Percentiles rank a stretch among this genome's conserved stretches.
Conservation (phyloP, 2,113 vertebrate species). For the Hippocampus zosterae region DNA sequence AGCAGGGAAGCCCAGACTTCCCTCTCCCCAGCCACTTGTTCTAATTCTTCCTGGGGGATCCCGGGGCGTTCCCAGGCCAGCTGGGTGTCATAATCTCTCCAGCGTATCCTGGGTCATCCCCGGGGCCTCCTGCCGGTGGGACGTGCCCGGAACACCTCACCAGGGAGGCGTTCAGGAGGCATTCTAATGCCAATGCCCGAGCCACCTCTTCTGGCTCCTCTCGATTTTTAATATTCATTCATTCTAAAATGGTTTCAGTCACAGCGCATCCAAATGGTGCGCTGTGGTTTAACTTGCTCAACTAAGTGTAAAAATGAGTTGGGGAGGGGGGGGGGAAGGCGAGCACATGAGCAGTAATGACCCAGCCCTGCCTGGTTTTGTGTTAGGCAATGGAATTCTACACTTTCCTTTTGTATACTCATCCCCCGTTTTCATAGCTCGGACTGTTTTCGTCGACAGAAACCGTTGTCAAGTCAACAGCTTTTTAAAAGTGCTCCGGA, state of each 20-base stretch:
- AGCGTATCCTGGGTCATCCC: too few relatives aligned
- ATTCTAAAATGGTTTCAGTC: conserved; percentile 8
- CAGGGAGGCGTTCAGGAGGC: too few relatives aligned
- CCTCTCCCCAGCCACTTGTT: too few relatives aligned
- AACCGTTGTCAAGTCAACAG: conserved; percentile 50
- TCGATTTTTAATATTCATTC: conserved; percentile 25
- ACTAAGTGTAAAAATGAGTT: conserved; percentile 11
- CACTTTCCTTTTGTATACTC: conserved; percentile 51
- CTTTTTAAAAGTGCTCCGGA: conserved; percentile 33
- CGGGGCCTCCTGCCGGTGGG: too few relatives aligned
- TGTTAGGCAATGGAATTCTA: conserved; percentile 41
- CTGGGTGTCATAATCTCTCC: too few relatives aligned
- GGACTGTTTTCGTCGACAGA: conserved; percentile 52
- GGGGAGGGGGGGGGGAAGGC: conserved; percentile 1
- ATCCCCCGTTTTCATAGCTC: conserved; percentile 37
- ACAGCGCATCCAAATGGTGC: not conserved
- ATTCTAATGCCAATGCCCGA: too few relatives aligned
- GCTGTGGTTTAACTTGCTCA: conserved; percentile 29
- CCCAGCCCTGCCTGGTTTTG: conserved; percentile 28
- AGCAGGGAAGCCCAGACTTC: too few relatives aligned
- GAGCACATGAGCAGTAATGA: conserved; percentile 23
- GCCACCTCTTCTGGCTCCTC: too few relatives aligned
- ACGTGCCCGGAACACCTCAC: too few relatives aligned
- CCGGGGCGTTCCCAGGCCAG: too few relatives aligned
- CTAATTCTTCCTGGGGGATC: too few relatives aligned